These are phyloP conservation scores for Podargus strigoides DNA, from an alignment of 2,797 vertebrate species.

Conservation along the genomic window DNA sequence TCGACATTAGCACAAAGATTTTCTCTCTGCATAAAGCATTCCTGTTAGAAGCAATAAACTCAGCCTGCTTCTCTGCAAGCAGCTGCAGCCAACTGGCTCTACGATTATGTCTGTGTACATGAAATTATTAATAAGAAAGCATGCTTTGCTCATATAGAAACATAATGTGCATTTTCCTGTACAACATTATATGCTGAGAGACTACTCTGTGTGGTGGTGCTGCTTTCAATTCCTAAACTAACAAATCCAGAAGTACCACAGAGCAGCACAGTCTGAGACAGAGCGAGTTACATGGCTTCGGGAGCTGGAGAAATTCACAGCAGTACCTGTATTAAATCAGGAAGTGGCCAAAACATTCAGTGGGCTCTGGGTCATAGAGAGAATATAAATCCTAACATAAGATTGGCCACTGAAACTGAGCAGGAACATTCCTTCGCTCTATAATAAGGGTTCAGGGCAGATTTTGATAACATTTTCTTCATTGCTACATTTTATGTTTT, in stretches of 20 bases:
- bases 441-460: not conserved
- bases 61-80: not conserved
- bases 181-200: not conserved
- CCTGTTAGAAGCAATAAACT: slow-evolving; percentile 24
- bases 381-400: not conserved
- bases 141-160: not conserved
- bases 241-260: not conserved
- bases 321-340: not conserved
- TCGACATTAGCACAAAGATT: not conserved
- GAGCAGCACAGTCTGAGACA: not conserved
- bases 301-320: not conserved
- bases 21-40: not conserved
- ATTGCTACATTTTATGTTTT: not conserved
- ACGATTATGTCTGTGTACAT: not conserved
- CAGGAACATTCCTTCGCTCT: not conserved
- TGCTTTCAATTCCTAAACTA: not conserved
- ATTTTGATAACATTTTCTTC: not conserved
- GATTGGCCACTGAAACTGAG: not conserved
- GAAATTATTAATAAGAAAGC: not conserved
- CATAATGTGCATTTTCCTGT: not conserved
- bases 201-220: not conserved
- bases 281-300: accelerated
- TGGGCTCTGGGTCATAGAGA: not conserved
- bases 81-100: not conserved
- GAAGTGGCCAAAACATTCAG: not conserved